Evolutionary conservation across 53 echinoderm and acorn worm genomes (phyloP).

Genomic region (Holothuria leucospilota): DNA sequence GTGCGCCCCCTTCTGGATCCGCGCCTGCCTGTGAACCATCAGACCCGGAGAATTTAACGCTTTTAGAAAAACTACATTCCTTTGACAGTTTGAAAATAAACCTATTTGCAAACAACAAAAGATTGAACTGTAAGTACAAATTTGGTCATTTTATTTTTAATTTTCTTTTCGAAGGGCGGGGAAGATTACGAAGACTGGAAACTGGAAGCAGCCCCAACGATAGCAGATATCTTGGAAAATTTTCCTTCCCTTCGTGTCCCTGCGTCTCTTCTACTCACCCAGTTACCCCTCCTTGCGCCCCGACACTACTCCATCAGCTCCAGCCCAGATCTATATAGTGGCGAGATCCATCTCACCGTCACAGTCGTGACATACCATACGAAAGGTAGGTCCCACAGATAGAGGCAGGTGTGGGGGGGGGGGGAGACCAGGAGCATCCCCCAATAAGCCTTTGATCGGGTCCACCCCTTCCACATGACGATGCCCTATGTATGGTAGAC

Average conservation of each 20-base stretch:
- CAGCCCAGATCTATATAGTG: constrained; percentile 63
- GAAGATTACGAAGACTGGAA: constrained; percentile 80
- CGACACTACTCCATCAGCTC: constrained; percentile 88
- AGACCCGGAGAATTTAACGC: too few relatives aligned
- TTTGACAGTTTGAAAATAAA: too few relatives aligned
- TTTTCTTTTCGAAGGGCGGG: constrained; percentile 61
- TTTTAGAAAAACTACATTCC: too few relatives aligned
- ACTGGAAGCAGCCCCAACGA: constrained; percentile 60
- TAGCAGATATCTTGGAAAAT: constrained; percentile 76
- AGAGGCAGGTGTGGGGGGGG: too few relatives aligned
- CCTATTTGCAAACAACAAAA: too few relatives aligned
- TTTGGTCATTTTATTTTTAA: not conserved
- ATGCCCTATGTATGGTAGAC: too few relatives aligned
- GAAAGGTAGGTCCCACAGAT: constrained; percentile 54
- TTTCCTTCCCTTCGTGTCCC: constrained; percentile 77
- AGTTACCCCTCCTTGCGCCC: constrained; percentile 76
- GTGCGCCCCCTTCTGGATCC: too few relatives aligned
- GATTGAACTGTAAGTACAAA: not conserved
- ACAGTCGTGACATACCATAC: constrained; percentile 78
- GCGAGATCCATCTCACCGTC: constrained; percentile 84
- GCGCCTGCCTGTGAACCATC: too few relatives aligned
- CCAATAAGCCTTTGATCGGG: too few relatives aligned
- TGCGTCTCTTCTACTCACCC: constrained; percentile 76
- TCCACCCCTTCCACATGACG: too few relatives aligned
- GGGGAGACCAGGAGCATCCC: too few relatives aligned